A percentile compares a stretch with the other conserved stretches of the same genome.
Conservation (phyloP, 2,113 vertebrate species). For the Monopterus albus region DNA sequence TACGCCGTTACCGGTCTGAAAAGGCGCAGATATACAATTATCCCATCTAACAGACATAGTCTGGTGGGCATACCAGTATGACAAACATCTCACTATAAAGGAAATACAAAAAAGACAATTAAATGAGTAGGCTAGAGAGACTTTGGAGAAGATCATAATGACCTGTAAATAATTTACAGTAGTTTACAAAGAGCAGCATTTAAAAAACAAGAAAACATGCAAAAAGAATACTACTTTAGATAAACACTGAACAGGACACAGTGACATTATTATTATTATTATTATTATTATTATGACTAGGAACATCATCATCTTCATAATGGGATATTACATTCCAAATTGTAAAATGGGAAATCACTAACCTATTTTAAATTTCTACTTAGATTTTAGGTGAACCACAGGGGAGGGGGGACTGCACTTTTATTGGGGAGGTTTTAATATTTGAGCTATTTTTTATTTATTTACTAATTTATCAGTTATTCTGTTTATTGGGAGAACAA, state of each 20-base stretch:
- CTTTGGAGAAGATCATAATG: conserved; percentile 76
- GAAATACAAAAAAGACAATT: conserved; percentile 72
- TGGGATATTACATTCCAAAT: conserved; percentile 81
- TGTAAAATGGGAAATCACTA: conserved; percentile 81
- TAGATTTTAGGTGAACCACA: conserved; percentile 80
- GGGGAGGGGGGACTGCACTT: conserved; percentile 72
- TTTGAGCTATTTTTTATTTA: conserved; percentile 85
- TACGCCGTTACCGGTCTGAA: no score
- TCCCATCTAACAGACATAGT: no score
- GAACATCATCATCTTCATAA: conserved; percentile 73
- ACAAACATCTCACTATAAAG: no score
- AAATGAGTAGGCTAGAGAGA: conserved; percentile 78
- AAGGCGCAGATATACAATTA: no score
- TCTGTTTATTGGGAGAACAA: conserved; percentile 77
- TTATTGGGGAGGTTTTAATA: conserved; percentile 81
- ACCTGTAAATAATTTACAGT: conserved; percentile 83
- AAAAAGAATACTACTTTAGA: conserved; percentile 84
- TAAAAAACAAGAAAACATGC: conserved; percentile 78
- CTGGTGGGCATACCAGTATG: no score
- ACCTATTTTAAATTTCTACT: conserved; percentile 85
- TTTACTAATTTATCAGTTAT: conserved; percentile 83
- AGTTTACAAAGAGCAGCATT: conserved; percentile 82
- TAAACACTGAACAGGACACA: conserved; percentile 80
- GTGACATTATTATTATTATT: conserved; percentile 72
- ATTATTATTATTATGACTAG: conserved; percentile 69